Conservation (phyloP, 2,113 vertebrate species). For the Alethe diademata region DNA sequence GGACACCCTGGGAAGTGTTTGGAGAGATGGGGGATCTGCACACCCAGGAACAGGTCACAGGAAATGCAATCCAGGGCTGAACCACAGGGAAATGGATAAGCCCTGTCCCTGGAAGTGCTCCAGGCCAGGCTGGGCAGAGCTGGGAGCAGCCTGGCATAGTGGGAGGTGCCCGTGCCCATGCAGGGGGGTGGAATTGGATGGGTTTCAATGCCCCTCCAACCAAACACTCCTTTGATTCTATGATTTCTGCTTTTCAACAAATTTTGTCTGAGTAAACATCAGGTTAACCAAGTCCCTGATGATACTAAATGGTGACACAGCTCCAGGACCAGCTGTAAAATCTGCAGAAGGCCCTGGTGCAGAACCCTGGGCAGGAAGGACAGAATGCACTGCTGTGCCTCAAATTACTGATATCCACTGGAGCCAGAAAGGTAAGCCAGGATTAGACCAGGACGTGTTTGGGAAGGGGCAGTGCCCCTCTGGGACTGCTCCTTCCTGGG, state of each 20-base stretch:
- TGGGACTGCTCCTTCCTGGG: background rate
- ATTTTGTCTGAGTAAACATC: background rate
- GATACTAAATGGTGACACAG: background rate
- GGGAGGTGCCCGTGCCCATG: background rate
- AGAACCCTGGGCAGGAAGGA: background rate
- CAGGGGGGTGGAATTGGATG: background rate
- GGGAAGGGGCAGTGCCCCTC: background rate
- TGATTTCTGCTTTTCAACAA: background rate
- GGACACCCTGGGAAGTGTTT: background rate
- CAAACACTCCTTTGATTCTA: background rate
- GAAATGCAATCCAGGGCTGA: background rate
- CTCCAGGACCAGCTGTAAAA: background rate
- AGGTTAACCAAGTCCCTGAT: background rate
- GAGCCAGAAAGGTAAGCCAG: background rate
- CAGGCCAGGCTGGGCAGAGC: background rate
- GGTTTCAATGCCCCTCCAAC: background rate
- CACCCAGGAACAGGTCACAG: background rate
- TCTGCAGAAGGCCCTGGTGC: background rate
- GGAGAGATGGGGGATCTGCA: background rate
- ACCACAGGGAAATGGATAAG: rapidly evolving
- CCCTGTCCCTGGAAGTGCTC: rapidly evolving
- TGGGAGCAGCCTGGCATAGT: background rate
- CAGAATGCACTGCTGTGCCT: background rate
- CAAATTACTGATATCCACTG: background rate
- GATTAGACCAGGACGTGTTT: background rate